phyloP scores from a whole-genome alignment of 2,797 vertebrate species.

The Antrozous pallidus region DNA sequence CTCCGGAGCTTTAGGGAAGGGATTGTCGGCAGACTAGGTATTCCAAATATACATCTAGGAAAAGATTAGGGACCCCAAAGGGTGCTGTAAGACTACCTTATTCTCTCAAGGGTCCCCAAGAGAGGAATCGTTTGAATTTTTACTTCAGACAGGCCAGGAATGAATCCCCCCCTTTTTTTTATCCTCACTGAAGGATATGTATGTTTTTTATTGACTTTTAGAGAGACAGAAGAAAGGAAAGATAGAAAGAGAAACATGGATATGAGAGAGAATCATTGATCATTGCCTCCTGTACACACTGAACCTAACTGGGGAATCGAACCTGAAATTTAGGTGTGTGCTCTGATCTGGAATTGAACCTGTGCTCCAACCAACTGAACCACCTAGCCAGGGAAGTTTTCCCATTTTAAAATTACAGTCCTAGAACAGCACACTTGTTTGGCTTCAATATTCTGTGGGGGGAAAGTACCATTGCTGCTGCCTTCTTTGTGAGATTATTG shows the following conservation, averaged over 20 bases:
- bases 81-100: neutral
- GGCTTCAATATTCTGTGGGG: neutral
- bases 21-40: neutral
- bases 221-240: neutral
- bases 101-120: neutral
- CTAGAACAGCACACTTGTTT: neutral
- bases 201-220: neutral
- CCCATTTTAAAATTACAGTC: neutral
- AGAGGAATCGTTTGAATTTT: neutral
- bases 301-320: neutral
- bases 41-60: neutral
- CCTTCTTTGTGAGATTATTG: conserved; percentile 21
- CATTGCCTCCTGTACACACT: neutral
- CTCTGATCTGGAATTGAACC: neutral
- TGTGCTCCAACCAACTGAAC: neutral
- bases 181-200: neutral
- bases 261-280: neutral
- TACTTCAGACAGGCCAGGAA: neutral
- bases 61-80: neutral
- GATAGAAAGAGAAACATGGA: neutral
- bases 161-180: neutral
- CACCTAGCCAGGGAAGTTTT: neutral
- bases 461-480: neutral
- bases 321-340: neutral
- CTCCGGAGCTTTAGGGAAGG: neutral